Evolutionary conservation across 2,797 vertebrate genomes (phyloP).

Genomic region (Chrysocyon brachyurus): DNA sequence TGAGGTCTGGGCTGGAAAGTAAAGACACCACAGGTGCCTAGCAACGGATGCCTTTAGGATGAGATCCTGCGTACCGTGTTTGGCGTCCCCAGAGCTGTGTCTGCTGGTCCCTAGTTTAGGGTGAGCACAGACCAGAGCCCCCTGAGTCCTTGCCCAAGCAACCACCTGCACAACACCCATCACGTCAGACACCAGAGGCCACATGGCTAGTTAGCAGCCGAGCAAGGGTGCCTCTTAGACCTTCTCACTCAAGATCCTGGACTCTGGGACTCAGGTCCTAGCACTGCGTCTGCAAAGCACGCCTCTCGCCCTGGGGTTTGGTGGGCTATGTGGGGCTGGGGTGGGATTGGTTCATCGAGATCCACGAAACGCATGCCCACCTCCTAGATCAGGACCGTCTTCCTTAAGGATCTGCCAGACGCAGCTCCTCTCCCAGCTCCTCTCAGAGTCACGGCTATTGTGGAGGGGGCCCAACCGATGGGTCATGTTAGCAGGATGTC

Average conservation of each 20-base stretch:
- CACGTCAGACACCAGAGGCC: background rate
- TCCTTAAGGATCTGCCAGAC: slow-evolving; percentile 33
- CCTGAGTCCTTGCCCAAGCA: slow-evolving; percentile 25
- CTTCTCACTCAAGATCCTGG: background rate
- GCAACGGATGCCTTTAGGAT: background rate
- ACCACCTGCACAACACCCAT: slow-evolving; percentile 22
- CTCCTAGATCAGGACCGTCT: background rate
- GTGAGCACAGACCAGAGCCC: background rate
- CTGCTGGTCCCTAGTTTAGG: background rate
- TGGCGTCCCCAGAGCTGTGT: background rate
- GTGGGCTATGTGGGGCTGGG: background rate
- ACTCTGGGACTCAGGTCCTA: background rate
- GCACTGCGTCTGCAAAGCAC: background rate
- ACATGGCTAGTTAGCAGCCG: background rate
- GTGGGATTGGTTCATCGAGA: background rate
- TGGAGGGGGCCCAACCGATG: background rate
- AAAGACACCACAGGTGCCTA: background rate
- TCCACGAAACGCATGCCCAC: background rate
- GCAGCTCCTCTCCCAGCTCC: background rate
- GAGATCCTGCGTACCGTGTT: background rate
- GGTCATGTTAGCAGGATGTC: background rate
- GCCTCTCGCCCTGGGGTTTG: background rate
- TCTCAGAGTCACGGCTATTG: background rate
- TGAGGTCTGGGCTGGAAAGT: background rate
- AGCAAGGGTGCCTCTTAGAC: background rate